Evolutionary conservation across 2,888 invertebrate genomes (phyloP).

Genomic region (Andricus quercusramuli): DNA sequence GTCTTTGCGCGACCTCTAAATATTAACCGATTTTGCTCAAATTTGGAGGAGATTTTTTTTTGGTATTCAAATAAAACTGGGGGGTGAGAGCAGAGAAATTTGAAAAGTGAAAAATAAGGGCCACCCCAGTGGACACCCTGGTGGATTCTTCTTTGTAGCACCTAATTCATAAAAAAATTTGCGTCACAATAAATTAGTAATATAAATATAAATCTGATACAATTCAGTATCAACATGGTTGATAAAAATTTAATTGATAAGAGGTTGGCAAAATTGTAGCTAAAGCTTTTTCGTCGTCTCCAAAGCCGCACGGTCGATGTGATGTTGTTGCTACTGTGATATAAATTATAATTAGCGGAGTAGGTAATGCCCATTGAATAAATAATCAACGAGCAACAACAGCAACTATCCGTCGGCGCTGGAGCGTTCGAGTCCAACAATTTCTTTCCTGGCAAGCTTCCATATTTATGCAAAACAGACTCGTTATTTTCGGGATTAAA

Average conservation of each 20-base stretch:
- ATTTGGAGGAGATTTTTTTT: too few species aligned
- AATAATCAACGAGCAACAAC: conserved; percentile 70
- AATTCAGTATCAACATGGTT: not conserved
- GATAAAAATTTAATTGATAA: not conserved
- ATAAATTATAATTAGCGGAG: conserved; percentile 76
- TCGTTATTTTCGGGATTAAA: conserved; percentile 9
- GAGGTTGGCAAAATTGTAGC: not conserved
- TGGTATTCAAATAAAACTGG: too few species aligned
- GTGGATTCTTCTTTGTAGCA: too few species aligned
- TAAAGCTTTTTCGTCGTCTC: conserved; percentile 37
- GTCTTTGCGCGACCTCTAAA: too few species aligned
- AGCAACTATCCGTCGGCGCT: conserved; percentile 64
- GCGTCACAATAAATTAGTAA: not conserved
- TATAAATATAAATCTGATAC: not conserved
- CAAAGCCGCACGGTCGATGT: conserved; percentile 62
- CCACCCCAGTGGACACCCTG: too few species aligned
- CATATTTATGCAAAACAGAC: not conserved
- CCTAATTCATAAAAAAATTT: too few species aligned
- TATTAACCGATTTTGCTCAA: too few species aligned
- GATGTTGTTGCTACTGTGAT: conserved; percentile 71
- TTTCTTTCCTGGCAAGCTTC: not conserved
- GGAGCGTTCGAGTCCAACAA: conserved; percentile 49
- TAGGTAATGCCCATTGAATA: conserved; percentile 76
- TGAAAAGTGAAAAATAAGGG: too few species aligned
- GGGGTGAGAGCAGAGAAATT: too few species aligned